Conservation (phyloP, 2,113 vertebrate genomes). For the Syngnathus floridae region DNA sequence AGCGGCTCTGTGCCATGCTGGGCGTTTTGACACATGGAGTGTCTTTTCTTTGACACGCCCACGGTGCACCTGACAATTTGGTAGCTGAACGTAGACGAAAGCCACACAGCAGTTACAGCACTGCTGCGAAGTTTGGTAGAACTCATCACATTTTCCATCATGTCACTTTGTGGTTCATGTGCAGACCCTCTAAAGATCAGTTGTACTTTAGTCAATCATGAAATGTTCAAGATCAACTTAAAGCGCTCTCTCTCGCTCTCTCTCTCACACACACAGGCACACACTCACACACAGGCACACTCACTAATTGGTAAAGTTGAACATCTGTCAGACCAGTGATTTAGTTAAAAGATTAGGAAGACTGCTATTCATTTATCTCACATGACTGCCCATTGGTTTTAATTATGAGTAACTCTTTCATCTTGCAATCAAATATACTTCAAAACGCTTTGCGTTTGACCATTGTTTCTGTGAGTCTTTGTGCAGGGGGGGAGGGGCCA, state of each 20-base stretch:
- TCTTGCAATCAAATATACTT: constrained; percentile 82
- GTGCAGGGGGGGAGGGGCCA: constrained; percentile 2
- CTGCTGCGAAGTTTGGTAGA: not conserved
- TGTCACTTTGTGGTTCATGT: too few relatives aligned
- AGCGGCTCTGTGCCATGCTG: too few relatives aligned
- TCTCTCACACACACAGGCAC: not conserved
- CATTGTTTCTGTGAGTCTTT: constrained; percentile 61
- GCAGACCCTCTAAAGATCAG: too few relatives aligned
- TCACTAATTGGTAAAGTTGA: constrained; percentile 75
- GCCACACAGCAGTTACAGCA: not conserved
- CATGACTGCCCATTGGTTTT: constrained; percentile 94
- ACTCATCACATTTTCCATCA: not conserved
- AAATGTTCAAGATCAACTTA: too few relatives aligned
- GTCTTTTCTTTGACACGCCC: too few relatives aligned
- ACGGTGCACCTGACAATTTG: too few relatives aligned
- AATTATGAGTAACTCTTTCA: constrained; percentile 88
- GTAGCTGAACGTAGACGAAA: too few relatives aligned
- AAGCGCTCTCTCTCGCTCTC: too few relatives aligned
- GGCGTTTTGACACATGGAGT: too few relatives aligned
- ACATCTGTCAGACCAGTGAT: constrained; percentile 92
- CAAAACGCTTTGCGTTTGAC: constrained; percentile 79
- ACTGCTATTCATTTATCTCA: constrained; percentile 80
- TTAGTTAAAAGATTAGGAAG: constrained; percentile 64
- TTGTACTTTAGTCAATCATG: too few relatives aligned
- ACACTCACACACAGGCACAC: not conserved